Evolutionary conservation across 1,140 invertebrate species (phyloP), one percentile per base, ranked within the genome.

Genomic region (Leguminivora glycinivorella): DNA sequence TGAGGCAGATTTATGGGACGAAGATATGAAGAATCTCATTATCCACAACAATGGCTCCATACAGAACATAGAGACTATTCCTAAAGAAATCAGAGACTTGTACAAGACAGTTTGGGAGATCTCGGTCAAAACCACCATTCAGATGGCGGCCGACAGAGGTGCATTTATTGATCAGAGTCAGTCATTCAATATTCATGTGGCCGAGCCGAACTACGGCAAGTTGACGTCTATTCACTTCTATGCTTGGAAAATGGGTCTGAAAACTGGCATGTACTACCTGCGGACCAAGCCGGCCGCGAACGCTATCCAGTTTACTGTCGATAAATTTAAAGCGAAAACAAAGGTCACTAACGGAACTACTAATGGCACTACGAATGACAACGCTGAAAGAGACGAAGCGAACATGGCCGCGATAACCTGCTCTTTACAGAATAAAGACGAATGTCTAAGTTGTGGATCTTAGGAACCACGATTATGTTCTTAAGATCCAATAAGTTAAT

Each of bases 81-180:
- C 99, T 0, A 93, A 96, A 73, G 94, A 99, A 71, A 92, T 99
- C 12, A 98, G 98, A 85, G 94, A 94, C 7, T 93, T 99, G 4
- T 99, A 99, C 87, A 99, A 99, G 92, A 99, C 99, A 2, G 98
- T 99, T 0, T 99, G 99, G 99, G 99, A 99, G 92, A 98, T 99
- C 68, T 95, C 97, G 0, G 98, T 99, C 71, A 99, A 98, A 86
- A 94, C 94, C 4, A 95, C 99, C 1, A 95, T 99, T 34, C 95
- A 99, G 88, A 99, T 99, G 99, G 98, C 99, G 25, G 98, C 98
- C 2, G 99, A 99, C 91, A 93, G 99, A 76, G 98, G 97, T 5
- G 98, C 98, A 5, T 99, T 97, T 83, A 99, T 99, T 84, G 99
- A 99, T 92, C 99, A 99, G 91, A 99, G 97, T 75, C 99, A 99